Evolutionary conservation across 1,140 invertebrate species (phyloP).

Genomic region (Pogonomyrmex californicus): DNA sequence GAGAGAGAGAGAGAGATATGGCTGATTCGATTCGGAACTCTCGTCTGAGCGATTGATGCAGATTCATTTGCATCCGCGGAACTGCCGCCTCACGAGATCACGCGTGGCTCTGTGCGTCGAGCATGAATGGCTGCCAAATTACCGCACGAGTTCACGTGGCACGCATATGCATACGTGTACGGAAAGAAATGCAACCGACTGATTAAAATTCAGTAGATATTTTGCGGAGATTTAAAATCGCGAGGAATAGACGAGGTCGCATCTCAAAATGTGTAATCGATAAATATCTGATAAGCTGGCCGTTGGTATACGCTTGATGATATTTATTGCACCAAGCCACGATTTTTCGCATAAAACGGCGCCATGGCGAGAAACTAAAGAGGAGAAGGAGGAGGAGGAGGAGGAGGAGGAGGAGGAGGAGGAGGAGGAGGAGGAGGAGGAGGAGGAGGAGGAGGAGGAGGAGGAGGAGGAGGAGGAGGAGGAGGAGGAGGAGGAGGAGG

Average conservation of each 20-base stretch:
- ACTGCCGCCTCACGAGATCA: not conserved
- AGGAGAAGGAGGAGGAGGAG: too few relatives aligned
- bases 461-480: too few relatives aligned
- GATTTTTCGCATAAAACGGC: conserved; percentile 49
- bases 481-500: not conserved
- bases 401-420: not conserved
- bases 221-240: conserved; percentile 15
- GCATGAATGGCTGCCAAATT: conserved; percentile 32
- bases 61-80: conserved; percentile 49
- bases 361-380: not conserved
- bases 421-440: not conserved
- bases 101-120: not conserved
- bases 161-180: not conserved
- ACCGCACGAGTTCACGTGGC: not conserved
- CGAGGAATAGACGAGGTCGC: not conserved
- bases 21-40: conserved; percentile 63
- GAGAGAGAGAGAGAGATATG: not conserved
- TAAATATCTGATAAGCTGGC: not conserved
- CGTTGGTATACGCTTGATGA: not conserved
- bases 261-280: conserved; percentile 37
- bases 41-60: conserved; percentile 1
- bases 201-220: conserved; percentile 28
- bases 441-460: not conserved
- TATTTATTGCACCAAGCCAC: conserved; percentile 40
- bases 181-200: not conserved